Conservation (phyloP, 2,113 vertebrate genomes). For the Hemiscyllium ocellatum region DNA sequence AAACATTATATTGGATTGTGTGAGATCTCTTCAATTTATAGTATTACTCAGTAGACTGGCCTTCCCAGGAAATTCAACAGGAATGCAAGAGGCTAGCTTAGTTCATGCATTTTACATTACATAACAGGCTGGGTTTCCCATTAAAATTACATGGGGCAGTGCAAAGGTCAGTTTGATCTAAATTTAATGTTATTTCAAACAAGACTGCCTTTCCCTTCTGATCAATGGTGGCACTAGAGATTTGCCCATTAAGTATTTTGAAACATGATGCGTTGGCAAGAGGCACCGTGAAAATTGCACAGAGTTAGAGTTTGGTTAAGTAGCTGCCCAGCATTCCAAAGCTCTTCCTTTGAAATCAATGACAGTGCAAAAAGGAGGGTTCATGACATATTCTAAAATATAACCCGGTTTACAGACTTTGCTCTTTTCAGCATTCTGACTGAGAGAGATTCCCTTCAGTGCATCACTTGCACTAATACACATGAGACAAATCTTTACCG, state of each 20-base stretch:
- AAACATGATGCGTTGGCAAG: not conserved
- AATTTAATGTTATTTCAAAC: constrained; percentile 30
- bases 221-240: not conserved
- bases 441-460: constrained; percentile 28
- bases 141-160: constrained; percentile 31
- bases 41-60: constrained; percentile 24
- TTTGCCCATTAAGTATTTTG: constrained; percentile 21
- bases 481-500: not conserved
- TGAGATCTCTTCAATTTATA: constrained; percentile 7
- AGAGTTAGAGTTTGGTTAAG: not conserved
- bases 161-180: constrained; percentile 26
- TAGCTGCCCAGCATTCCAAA: not conserved
- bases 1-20: constrained; percentile 19
- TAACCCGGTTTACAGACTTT: not conserved
- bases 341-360: constrained; percentile 25
- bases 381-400: constrained; percentile 32
- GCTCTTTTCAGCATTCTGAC: not conserved
- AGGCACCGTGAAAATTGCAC: not conserved
- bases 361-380: constrained; percentile 18
- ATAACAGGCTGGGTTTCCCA: constrained; percentile 20
- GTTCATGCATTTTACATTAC: constrained; percentile 38
- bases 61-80: constrained; percentile 20
- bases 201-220: not conserved
- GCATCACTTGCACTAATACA: not conserved
- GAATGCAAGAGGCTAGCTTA: not conserved